A percentile compares a stretch with the other conserved stretches of the same genome.
These are phyloP conservation scores for Ips nitidus DNA, from an alignment of 1,140 invertebrate species.

Conservation along the genomic window DNA sequence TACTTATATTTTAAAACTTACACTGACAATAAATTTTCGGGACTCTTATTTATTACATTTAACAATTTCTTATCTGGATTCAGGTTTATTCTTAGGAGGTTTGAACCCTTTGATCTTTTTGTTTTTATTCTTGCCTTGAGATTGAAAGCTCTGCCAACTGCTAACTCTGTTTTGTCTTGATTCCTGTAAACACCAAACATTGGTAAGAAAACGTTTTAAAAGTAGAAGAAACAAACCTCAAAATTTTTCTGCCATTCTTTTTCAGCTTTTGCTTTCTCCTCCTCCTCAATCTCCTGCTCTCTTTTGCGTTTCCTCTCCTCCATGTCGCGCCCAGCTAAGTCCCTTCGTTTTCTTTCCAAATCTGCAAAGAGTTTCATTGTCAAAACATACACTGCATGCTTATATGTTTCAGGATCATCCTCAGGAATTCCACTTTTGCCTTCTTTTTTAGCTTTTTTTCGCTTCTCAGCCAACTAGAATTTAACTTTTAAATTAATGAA, in stretches of 20 bases:
- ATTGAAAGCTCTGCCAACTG: constrained; percentile 94
- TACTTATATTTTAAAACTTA: no score
- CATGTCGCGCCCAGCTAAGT: constrained; percentile 83
- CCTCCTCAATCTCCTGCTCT: constrained; percentile 90
- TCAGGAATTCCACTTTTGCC: constrained; percentile 86
- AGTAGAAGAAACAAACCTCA: constrained; percentile 66
- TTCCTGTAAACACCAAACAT: constrained; percentile 63
- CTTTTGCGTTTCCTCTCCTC: constrained; percentile 94
- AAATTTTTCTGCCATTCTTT: constrained; percentile 98
- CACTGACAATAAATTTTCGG: no score
- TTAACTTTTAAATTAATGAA: constrained; percentile 8
- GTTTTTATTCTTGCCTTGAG: constrained; percentile 68
- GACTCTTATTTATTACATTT: neutral
- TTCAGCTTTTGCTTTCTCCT: constrained; percentile 84
- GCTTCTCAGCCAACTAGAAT: constrained; percentile 86
- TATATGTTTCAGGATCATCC: constrained; percentile 90
- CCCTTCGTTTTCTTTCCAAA: constrained; percentile 85
- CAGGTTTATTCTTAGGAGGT: constrained; percentile 95
- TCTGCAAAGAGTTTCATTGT: constrained; percentile 99
- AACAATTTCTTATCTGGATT: constrained; percentile 69
- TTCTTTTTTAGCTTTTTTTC: constrained; percentile 93
- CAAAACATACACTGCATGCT: constrained; percentile 94
- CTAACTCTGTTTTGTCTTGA: constrained; percentile 91
- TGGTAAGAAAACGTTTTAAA: constrained; percentile 21
- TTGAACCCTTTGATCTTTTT: constrained; percentile 82